Evolutionary conservation across 2,797 vertebrate genomes (phyloP), one percentile per base, ranked within the genome.

Genomic region (Bovichtus diacanthus): DNA sequence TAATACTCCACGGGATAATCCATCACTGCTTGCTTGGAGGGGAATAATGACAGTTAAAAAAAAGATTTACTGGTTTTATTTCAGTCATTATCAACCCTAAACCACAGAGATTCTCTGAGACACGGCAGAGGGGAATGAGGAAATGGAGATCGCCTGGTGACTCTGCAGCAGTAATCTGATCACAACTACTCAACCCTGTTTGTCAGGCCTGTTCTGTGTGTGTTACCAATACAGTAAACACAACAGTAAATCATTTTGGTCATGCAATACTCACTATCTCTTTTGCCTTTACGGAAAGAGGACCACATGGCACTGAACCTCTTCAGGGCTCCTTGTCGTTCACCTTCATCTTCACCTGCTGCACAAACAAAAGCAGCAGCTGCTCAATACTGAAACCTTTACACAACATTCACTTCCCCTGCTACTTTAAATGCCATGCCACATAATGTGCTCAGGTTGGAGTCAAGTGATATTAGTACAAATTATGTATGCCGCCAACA

Each of bases 281-380:
- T 80, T 74, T 83, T 95, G 72, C 86, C 82, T 69, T 70, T 91
- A 54, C 90, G 92, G 55, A 95, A 79, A 5, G 93, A 90, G 0
- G 92, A 88, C 87, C 87, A 94, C 87, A 95, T 84, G 53, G 90
- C 90, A 66, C 93, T 95, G 2, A 96, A 18, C 80, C 94, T 94
- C 86, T 94, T 95, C 82, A 93, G 65, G 15, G 86, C 82, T 12
- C 94, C 90, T 50, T 54, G 87, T 43, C 51, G 87, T 69, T 65
- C 84, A 4, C 41, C 73, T 21, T 87, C 90, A 81, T 93, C 89
- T 53, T 94, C 91, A 19, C 16, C 82, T 49, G 78, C 15, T 34
- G 51, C 27, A 71, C 29, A 65, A 62, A 63, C 29, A 59, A 54
- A 39, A 34, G 5, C 21, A 54, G 34, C 29, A 73, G 38, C 60